Base-by-base conservation (phyloP, 1,140 invertebrate genomes). In the Mactra quadrangularis region DNA sequence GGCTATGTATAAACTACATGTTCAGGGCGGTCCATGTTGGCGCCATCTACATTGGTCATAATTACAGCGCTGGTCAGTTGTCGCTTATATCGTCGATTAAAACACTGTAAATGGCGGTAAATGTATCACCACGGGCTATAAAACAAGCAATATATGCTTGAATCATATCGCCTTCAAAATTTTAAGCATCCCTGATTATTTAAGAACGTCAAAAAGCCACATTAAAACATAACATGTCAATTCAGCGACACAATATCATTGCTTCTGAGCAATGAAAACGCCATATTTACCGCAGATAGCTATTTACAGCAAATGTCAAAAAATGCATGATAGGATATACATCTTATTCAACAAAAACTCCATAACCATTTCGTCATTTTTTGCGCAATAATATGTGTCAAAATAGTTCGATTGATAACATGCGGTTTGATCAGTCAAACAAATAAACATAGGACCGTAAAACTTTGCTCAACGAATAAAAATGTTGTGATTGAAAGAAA, bases 111-210 rank as follows among this genome's bases (percentile, higher is more conserved):
- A 41, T 41, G 38, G 38, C 45, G 52, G 55, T 62, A 35, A 76
- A 62, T 76, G 17, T 59, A 62, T 50, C 74, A 76, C 74, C 45
- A 15, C 22, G 27, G 74, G 74, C 74, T 45, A 47, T 38, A 33
- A 60, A 62, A 57, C 38, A 31, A 35, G n/a, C 35, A 62, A 57
- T 50, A 62, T 29, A 45, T 17, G 35, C 41, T 52, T 76, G 74
- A 76, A 76, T 50, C 74, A 76, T 76, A 52, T 57, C 41, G 74
- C 55, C 38, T 76, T 76, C 74, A 76, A 62, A 76, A 47, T 1
- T 60, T 76, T 31, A 45, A 76, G 45, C 74, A 76, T 53, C 38
- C 62, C 57, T 60, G 74, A 76, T 76, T 62, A 76, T 76, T 76
- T 76, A 38, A 45, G 57, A 76, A 47, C 50, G 74, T 76, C 74